Conservation (phyloP, 2,113 vertebrate species). For the Lonchura striata region DNA sequence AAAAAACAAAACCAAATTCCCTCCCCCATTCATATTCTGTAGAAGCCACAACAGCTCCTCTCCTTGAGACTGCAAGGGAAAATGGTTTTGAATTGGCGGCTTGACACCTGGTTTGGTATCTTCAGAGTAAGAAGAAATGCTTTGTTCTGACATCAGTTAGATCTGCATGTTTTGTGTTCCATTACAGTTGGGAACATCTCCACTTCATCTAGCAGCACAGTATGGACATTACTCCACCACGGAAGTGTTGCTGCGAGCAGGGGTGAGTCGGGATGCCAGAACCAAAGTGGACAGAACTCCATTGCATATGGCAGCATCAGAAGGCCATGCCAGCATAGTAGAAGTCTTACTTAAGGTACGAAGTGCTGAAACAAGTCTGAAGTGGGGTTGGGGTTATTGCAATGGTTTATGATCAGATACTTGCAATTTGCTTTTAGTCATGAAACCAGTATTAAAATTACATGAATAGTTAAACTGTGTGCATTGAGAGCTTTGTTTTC, state of each 20-base stretch:
- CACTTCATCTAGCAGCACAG: conserved; percentile 86
- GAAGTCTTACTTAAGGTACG: conserved; percentile 87
- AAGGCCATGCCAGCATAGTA: conserved; percentile 86
- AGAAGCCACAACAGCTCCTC: background rate
- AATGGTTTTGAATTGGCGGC: background rate
- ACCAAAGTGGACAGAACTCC: conserved; percentile 89
- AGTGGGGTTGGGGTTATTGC: background rate
- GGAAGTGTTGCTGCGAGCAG: conserved; percentile 84
- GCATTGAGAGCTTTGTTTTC: background rate
- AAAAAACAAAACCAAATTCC: background rate
- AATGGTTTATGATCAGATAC: background rate
- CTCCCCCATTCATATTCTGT: background rate
- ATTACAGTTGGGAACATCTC: conserved; percentile 84
- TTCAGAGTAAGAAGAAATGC: background rate
- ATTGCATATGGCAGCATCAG: conserved; percentile 86
- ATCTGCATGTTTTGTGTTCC: background rate
- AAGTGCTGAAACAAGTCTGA: background rate
- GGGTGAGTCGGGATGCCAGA: conserved; percentile 87
- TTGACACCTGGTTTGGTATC: background rate
- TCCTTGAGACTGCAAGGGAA: background rate
- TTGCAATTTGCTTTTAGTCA: background rate
- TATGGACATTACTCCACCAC: conserved; percentile 88
- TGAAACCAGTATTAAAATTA: background rate
- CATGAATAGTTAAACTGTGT: background rate
- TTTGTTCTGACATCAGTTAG: background rate